Evolutionary conservation across 2,113 vertebrate species (phyloP).

Genomic region (Dolichotis patagonum): DNA sequence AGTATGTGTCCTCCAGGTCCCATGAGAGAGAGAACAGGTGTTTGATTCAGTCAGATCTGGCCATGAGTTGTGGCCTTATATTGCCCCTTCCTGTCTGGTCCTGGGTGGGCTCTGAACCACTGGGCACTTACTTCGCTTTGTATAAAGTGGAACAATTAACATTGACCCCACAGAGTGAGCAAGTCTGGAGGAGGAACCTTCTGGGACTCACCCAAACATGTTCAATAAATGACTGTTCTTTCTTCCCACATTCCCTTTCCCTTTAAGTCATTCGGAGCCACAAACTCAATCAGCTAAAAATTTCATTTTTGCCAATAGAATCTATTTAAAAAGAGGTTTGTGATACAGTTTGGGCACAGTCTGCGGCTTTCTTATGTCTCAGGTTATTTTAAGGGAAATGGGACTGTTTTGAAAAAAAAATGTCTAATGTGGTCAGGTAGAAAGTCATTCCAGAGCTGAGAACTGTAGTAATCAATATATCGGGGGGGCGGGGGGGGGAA

Average conservation of each 20-base stretch:
- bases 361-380: not conserved
- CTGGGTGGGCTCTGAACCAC: not conserved
- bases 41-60: not conserved
- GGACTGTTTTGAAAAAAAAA: not conserved
- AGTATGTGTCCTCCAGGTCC: not conserved
- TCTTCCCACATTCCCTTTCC: not conserved
- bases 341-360: not conserved
- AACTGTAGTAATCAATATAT: not conserved
- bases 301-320: not conserved
- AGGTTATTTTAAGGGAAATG: not conserved
- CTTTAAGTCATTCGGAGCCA: not conserved
- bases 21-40: not conserved
- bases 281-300: not conserved
- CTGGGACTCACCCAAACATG: not conserved
- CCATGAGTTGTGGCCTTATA: not conserved
- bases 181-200: not conserved
- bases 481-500: accelerated
- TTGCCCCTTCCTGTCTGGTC: not conserved
- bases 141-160: not conserved
- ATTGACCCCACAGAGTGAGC: not conserved
- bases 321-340: not conserved
- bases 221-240: not conserved
- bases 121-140: not conserved
- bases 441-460: not conserved
- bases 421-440: not conserved